Percentiles rank a stretch among this genome's conserved stretches.
These are phyloP conservation scores for Perdita meconis DNA, from an alignment of 2,888 invertebrate genomes.

Conservation along the genomic window DNA sequence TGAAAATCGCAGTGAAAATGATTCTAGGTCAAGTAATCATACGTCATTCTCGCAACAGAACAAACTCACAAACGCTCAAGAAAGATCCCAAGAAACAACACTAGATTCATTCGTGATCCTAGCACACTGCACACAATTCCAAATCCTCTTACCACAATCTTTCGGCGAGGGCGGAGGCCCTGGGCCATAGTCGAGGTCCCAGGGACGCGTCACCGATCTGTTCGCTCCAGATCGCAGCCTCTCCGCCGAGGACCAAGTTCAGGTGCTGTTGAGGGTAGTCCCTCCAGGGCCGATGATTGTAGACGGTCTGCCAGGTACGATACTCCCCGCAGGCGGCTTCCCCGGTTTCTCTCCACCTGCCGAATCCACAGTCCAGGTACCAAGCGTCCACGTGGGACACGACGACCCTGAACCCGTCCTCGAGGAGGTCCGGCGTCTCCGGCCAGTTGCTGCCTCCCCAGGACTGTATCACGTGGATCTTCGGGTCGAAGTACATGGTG, in stretches of 20 bases:
- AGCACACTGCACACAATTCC: too few relatives aligned
- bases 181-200: constrained; percentile 93
- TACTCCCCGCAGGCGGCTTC: constrained; percentile 95
- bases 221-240: constrained; percentile 94
- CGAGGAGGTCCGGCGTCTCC: constrained; percentile 90
- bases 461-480: constrained; percentile 90
- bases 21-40: too few relatives aligned
- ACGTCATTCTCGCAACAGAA: too few relatives aligned
- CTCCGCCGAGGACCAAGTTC: constrained; percentile 88
- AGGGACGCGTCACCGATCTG: constrained; percentile 90
- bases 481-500: constrained; percentile 88
- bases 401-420: constrained; percentile 91
- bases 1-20: neutral
- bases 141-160: constrained; percentile 87
- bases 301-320: constrained; percentile 94
- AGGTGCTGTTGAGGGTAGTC: constrained; percentile 79
- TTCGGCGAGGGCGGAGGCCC: constrained; percentile 92
- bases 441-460: constrained; percentile 94
- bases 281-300: constrained; percentile 92
- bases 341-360: constrained; percentile 92
- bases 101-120: too few relatives aligned
- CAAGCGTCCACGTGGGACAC: constrained; percentile 94
- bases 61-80: too few relatives aligned
- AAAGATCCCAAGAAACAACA: too few relatives aligned
- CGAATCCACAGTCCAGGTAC: constrained; percentile 95